Conservation (phyloP, 1,140 invertebrate species). For the Philaenus spumarius region DNA sequence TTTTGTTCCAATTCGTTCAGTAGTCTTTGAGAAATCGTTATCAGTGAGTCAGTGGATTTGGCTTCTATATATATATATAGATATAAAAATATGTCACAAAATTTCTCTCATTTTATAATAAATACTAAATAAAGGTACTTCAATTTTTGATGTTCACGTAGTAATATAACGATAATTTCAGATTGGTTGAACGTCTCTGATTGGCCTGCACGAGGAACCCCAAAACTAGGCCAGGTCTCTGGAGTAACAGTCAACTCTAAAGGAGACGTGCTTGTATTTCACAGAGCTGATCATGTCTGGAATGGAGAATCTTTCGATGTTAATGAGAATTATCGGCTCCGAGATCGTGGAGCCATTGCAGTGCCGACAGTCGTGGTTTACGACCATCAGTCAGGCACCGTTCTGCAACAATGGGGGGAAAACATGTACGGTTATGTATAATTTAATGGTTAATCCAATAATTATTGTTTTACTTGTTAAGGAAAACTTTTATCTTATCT, state of each 20-base stretch:
- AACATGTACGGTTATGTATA: constrained; percentile 64
- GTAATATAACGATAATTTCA: too few relatives aligned
- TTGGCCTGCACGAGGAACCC: constrained; percentile 47
- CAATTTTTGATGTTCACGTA: too few relatives aligned
- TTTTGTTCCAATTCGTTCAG: too few relatives aligned
- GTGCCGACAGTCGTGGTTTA: constrained; percentile 68
- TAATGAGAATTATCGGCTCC: constrained; percentile 47
- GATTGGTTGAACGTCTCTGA: constrained; percentile 38
- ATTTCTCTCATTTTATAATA: too few relatives aligned
- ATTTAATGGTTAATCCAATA: background rate
- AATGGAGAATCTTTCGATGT: constrained; percentile 53
- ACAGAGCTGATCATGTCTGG: constrained; percentile 73
- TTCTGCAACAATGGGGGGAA: constrained; percentile 70
- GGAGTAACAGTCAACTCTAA: constrained; percentile 66
- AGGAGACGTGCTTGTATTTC: constrained; percentile 76
- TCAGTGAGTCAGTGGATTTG: too few relatives aligned
- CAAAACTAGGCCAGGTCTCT: constrained; percentile 65
- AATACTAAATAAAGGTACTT: too few relatives aligned
- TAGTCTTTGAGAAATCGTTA: too few relatives aligned
- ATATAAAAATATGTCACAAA: too few relatives aligned
- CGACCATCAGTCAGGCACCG: constrained; percentile 57
- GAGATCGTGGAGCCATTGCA: constrained; percentile 58
- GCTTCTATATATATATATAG: too few relatives aligned
- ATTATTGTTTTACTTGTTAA: too few relatives aligned
- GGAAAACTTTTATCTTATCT: too few relatives aligned